These are phyloP conservation scores for Pteromalus puparum DNA, from an alignment of 1,140 invertebrate species.

Conservation along the genomic window DNA sequence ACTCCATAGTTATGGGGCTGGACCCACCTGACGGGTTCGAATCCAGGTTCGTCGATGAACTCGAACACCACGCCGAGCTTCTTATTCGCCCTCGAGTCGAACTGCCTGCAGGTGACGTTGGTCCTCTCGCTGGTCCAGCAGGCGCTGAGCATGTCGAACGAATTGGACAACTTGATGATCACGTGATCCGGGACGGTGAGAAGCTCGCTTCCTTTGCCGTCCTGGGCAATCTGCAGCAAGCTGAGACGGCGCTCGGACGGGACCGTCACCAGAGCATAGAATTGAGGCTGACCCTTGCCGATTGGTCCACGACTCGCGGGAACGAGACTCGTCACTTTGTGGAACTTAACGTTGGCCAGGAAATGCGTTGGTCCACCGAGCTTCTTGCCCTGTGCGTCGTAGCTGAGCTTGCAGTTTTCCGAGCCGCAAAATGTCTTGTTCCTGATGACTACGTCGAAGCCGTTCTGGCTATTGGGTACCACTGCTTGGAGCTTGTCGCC, in stretches of 20 bases:
- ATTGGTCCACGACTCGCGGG: neutral
- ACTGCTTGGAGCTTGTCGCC: neutral
- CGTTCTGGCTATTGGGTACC: neutral
- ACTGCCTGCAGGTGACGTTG: slow-evolving; percentile 34
- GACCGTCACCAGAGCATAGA: neutral
- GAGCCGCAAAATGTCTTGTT: neutral
- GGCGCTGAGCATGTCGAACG: neutral
- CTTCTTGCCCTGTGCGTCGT: neutral
- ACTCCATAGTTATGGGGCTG: neutral
- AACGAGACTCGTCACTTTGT: neutral
- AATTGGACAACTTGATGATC: neutral
- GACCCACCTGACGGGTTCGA: neutral
- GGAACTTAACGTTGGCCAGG: neutral
- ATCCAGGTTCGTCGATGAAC: neutral
- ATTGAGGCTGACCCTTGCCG: neutral
- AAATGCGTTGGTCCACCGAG: neutral
- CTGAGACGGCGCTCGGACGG: neutral
- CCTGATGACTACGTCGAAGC: slow-evolving; percentile 10
- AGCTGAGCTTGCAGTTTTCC: slow-evolving; percentile 7
- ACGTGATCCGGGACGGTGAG: neutral
- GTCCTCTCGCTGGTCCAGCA: neutral
- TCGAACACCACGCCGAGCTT: neutral
- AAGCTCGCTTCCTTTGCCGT: slow-evolving; percentile 3
- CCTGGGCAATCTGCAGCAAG: neutral
- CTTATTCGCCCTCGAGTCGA: neutral